Evolutionary conservation across 2,797 vertebrate species (phyloP).

Genomic region (Serranus cabrilla): DNA sequence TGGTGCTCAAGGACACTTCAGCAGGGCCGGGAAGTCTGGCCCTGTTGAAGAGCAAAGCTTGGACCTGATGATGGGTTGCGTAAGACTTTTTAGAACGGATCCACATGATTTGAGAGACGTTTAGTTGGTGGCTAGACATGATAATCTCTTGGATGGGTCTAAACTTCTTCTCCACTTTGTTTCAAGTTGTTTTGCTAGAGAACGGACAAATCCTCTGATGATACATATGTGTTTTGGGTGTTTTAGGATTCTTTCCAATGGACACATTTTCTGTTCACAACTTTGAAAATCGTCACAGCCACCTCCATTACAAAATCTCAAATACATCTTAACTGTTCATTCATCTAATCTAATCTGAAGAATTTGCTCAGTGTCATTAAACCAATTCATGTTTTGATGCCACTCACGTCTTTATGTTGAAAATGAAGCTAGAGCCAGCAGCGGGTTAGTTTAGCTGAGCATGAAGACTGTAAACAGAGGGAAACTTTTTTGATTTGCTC

Average conservation of each 20-base stretch:
- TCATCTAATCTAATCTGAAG: not conserved
- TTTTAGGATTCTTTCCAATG: not conserved
- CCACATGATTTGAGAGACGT: conserved; percentile 31
- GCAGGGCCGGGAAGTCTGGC: conserved; percentile 37
- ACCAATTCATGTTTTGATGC: not conserved
- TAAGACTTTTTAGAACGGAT: conserved; percentile 22
- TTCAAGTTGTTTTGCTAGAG: not conserved
- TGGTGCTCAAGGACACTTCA: conserved; percentile 62
- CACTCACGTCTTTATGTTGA: not conserved
- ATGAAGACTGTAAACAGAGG: not conserved
- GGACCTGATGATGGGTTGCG: conserved; percentile 31
- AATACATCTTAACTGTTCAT: not conserved
- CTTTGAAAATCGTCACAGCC: not conserved
- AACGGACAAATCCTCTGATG: conserved; percentile 9
- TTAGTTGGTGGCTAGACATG: conserved; percentile 40
- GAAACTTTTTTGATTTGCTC: not conserved
- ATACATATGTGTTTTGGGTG: not conserved
- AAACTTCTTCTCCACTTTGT: conserved; percentile 8
- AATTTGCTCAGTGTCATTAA: not conserved
- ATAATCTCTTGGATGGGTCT: conserved; percentile 7
- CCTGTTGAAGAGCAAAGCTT: conserved; percentile 34
- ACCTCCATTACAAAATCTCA: not conserved
- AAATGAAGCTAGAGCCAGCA: not conserved
- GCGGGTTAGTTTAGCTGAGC: not conserved
- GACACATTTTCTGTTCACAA: not conserved